These are phyloP conservation scores for Chloroceryle aenea DNA, from an alignment of 2,113 vertebrate genomes.

Conservation along the genomic window DNA sequence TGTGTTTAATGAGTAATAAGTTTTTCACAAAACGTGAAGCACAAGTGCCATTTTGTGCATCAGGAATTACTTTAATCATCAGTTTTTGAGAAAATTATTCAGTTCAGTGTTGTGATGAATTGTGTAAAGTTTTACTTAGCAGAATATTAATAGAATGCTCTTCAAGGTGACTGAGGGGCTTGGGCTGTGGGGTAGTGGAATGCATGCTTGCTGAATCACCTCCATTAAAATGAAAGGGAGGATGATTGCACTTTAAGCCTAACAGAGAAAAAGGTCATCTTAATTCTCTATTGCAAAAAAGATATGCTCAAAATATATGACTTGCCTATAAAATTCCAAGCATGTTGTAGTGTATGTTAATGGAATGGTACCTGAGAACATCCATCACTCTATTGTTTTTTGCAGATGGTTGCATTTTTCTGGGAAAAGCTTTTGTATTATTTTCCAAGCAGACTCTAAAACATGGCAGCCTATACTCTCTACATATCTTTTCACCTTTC, in stretches of 20 bases:
- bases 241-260: background rate
- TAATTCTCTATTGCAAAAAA: background rate
- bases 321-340: background rate
- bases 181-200: background rate
- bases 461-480: background rate
- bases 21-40: background rate
- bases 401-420: background rate
- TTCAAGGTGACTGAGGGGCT: background rate
- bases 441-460: background rate
- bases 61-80: background rate
- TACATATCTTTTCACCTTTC: background rate
- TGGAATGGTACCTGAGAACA: background rate
- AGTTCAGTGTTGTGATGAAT: background rate
- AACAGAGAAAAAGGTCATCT: background rate
- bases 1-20: conserved; percentile 50
- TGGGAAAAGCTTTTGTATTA: background rate
- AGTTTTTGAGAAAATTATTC: background rate
- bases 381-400: background rate
- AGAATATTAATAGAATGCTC: background rate
- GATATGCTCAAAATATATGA: background rate
- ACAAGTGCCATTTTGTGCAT: background rate
- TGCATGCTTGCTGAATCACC: background rate
- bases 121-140: background rate
- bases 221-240: background rate
- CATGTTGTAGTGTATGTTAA: background rate